Conservation (phyloP, 2,113 vertebrate genomes). For the Marmota monax region DNA sequence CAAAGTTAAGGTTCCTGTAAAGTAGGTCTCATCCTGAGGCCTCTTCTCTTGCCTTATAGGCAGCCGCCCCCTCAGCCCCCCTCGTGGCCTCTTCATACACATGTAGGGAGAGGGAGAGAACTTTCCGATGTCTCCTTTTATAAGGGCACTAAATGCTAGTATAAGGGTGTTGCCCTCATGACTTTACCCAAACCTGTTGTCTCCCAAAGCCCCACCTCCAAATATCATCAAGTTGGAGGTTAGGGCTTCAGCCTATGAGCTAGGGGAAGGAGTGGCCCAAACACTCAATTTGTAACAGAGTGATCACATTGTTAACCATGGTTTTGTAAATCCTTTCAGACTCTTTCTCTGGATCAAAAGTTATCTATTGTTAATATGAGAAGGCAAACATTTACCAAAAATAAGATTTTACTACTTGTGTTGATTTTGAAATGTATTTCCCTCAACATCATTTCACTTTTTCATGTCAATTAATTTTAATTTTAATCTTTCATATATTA, state of each 20-base stretch:
- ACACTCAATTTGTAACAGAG: background rate
- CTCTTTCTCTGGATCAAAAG: background rate
- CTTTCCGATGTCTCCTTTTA: background rate
- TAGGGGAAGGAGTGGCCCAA: background rate
- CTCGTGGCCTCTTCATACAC: accelerated
- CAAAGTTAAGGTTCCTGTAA: background rate
- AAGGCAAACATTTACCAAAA: background rate
- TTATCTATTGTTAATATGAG: background rate
- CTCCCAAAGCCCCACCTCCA: background rate
- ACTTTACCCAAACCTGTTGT: background rate
- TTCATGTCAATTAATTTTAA: background rate
- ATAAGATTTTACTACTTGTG: background rate
- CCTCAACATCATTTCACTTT: background rate
- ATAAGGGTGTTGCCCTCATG: accelerated
- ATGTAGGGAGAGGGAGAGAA: background rate
- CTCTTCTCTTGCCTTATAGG: background rate
- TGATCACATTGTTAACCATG: background rate
- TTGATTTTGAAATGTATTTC: background rate
- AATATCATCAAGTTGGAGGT: too few relatives aligned
- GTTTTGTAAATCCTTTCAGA: background rate
- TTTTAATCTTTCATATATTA: background rate
- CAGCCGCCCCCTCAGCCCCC: accelerated
- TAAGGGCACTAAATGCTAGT: background rate
- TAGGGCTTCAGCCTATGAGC: background rate
- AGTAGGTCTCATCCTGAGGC: background rate